These are phyloP conservation scores for Cyanoliseus patagonus DNA, from an alignment of 2,113 vertebrate species.

Conservation along the genomic window DNA sequence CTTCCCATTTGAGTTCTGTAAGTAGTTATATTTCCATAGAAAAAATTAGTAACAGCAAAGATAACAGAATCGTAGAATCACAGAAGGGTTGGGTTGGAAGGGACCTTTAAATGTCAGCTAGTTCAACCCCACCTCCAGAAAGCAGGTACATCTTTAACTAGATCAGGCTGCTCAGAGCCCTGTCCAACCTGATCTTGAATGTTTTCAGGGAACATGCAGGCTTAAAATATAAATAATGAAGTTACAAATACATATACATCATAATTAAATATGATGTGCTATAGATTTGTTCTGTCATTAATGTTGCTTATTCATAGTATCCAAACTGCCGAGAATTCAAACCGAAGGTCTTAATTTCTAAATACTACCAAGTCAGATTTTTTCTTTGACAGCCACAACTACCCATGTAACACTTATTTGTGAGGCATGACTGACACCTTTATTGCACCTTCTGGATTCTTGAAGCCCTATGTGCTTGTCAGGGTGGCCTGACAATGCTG, in stretches of 20 bases:
- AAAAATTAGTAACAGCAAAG: not conserved
- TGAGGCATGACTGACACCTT: not conserved
- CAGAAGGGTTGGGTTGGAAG: not conserved
- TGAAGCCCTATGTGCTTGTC: not conserved
- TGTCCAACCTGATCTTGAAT: not conserved
- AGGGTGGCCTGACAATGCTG: not conserved
- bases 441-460: not conserved
- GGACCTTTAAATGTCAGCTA: not conserved
- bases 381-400: not conserved
- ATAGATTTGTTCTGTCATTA: not conserved
- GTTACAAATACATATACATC: not conserved
- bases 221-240: not conserved
- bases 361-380: not conserved
- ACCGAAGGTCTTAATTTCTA: fast-evolving
- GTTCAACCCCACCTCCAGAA: fast-evolving
- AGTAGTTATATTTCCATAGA: not conserved
- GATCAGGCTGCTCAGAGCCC: not conserved
- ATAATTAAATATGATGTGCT: not conserved
- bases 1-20: not conserved
- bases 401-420: not conserved
- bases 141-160: not conserved
- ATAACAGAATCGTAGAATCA: not conserved
- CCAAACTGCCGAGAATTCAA: not conserved
- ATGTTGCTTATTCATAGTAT: not conserved
- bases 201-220: not conserved